These are phyloP conservation scores for Phania funesta DNA, from an alignment of 2,888 invertebrate genomes.

Conservation along the genomic window DNA sequence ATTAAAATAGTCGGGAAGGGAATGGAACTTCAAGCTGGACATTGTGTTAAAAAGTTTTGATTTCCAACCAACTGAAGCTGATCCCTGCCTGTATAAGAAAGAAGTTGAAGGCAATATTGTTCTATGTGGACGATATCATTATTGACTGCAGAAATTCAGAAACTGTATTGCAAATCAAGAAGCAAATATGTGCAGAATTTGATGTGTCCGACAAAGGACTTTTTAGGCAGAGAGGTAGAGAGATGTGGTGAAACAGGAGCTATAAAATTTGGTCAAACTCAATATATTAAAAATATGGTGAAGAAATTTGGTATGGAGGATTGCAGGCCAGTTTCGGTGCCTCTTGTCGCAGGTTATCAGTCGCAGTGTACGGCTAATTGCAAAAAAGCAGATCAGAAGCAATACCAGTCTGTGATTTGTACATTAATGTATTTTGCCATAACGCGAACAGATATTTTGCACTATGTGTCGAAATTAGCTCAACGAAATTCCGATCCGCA, in stretches of 20 bases:
- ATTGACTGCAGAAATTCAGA: conserved; percentile 38
- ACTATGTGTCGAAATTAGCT: conserved; percentile 30
- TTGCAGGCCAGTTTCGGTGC: neutral
- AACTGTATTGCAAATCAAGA: conserved; percentile 6
- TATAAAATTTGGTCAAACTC: neutral
- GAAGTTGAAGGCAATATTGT: neutral
- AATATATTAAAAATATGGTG: neutral
- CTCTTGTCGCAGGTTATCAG: conserved; percentile 45
- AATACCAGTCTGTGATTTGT: conserved; percentile 62
- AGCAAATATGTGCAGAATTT: conserved; percentile 15
- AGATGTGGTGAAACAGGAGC: neutral
- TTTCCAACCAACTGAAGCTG: neutral
- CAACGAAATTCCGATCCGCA: conserved; percentile 65
- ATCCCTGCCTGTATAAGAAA: neutral
- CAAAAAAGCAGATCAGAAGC: conserved; percentile 35
- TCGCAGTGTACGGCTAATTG: conserved; percentile 41
- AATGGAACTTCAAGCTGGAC: conserved; percentile 60
- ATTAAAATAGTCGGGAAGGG: conserved; percentile 55
- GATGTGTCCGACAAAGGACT: neutral
- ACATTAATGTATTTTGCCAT: no score
- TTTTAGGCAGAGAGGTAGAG: conserved; percentile 14
- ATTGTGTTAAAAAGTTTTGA: conserved; percentile 25
- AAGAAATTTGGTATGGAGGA: neutral
- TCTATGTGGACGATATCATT: conserved; percentile 39
- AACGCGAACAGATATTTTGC: no score